Base-by-base conservation (phyloP, 2,113 vertebrate genomes). In the Glareola pratincola region DNA sequence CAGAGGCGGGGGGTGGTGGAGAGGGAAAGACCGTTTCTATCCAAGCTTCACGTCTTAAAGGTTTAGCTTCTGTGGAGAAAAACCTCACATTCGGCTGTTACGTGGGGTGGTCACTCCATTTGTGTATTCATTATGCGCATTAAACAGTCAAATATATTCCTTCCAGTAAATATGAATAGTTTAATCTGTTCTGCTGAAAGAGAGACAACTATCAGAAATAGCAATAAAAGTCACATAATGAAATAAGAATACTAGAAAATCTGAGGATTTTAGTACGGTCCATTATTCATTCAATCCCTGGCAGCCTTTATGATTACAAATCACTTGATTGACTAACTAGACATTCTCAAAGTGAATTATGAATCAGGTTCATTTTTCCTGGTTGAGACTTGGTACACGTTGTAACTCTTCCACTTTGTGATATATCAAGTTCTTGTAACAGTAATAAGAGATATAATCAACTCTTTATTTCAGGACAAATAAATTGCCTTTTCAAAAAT, bases 311-410 rank as follows among this genome's bases (percentile, higher is more conserved):
- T 98, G 98, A 99, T 99, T 99, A 99, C 99, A 99, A 99, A 99
- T 99, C 98, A 99, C 98, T 99, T 99, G 99, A 99, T 99, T 99
- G 99, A 99, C 99, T 99, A 99, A 99, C 98, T 99, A 99, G 98
- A 99, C 98, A 98, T 98, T 99, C 98, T 97, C 94, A 98, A 97
- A 95, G 96, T 99, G 99, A 99, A 98, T 99, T 99, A 99, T 98
- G 98, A 98, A 98, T 98, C 97, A 98, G 96, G 91, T 97, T 97
- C 97, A 97, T 97, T 98, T 98, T 98, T 98, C 92, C 97, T 98
- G 93, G 95, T 96, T 97, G 97, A 97, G 98, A 97, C 96, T 98
- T 98, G 97, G 95, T 97, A 97, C 96, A 98, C 96, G 95, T 88
- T 98, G 90, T 98, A 98, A 98, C 92, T 98, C 97, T 98, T 98